A percentile compares a stretch with the other conserved stretches of the same genome.
phyloP scores from a whole-genome alignment of 2,113 vertebrate species.

The Nanorana parkeri region DNA sequence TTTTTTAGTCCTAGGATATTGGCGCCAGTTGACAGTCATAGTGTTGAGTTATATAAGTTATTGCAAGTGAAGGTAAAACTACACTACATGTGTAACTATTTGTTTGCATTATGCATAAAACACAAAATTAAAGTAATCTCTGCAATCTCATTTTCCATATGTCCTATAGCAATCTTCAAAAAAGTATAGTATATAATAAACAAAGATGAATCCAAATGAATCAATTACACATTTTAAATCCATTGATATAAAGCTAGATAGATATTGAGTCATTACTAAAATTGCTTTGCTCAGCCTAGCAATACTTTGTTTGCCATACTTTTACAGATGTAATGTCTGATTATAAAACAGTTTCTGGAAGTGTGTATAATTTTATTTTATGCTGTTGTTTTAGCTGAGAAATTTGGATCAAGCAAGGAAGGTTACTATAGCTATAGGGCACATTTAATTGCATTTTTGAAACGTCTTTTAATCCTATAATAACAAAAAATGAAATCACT shows the following conservation, averaged over 20 bases:
- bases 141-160: constrained; percentile 24
- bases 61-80: constrained; percentile 6
- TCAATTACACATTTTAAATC: constrained; percentile 39
- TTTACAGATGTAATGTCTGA: constrained; percentile 76
- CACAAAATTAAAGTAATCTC: constrained; percentile 11
- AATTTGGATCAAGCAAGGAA: constrained; percentile 78
- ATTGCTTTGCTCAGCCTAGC: constrained; percentile 67
- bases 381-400: constrained; percentile 80
- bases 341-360: constrained; percentile 71
- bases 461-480: constrained; percentile 87
- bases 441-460: constrained; percentile 84
- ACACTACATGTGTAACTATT: constrained; percentile 16
- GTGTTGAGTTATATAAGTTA: no score
- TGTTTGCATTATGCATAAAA: constrained; percentile 1
- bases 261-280: constrained; percentile 8
- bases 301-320: constrained; percentile 75
- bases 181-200: constrained; percentile 22
- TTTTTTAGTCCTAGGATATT: no score
- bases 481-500: constrained; percentile 88
- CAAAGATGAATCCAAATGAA: constrained; percentile 35
- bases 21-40: no score
- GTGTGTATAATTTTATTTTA: constrained; percentile 70
- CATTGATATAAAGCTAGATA: constrained; percentile 23
- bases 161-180: constrained; percentile 31
- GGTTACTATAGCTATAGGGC: constrained; percentile 82